phyloP scores from a whole-genome alignment of 2,113 vertebrate species.

The Pteruthius melanotis region DNA sequence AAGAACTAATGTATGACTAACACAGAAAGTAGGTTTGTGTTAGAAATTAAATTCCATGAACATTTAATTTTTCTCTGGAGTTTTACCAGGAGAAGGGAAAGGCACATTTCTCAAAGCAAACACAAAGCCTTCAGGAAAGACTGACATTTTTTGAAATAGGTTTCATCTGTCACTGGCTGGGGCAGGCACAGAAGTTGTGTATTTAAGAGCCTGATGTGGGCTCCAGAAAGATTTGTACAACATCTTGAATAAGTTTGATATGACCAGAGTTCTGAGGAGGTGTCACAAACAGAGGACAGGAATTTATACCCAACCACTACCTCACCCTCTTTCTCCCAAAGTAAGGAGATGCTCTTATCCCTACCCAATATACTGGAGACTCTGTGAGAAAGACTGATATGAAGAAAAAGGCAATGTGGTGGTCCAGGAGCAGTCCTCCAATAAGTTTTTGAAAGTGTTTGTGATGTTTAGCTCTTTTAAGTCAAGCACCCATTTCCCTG shows the following conservation, averaged over 20 bases:
- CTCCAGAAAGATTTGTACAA: not conserved
- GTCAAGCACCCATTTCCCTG: not conserved
- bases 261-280: not conserved
- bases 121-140: not conserved
- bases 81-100: not conserved
- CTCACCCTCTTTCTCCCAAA: fast-evolving
- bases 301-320: not conserved
- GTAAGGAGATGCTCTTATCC: not conserved
- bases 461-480: not conserved
- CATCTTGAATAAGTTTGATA: not conserved
- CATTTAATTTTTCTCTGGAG: not conserved
- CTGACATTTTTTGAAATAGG: not conserved
- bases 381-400: not conserved
- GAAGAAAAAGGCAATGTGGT: not conserved
- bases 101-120: not conserved
- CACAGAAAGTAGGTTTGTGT: not conserved
- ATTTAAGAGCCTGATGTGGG: not conserved
- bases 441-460: not conserved
- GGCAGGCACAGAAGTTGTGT: not conserved
- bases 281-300: not conserved
- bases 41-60: not conserved
- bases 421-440: not conserved
- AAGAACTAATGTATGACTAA: not conserved
- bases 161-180: not conserved
- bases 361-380: not conserved